Evolutionary conservation across 1,140 invertebrate species (phyloP).

Genomic region (Saccostrea cuccullata): DNA sequence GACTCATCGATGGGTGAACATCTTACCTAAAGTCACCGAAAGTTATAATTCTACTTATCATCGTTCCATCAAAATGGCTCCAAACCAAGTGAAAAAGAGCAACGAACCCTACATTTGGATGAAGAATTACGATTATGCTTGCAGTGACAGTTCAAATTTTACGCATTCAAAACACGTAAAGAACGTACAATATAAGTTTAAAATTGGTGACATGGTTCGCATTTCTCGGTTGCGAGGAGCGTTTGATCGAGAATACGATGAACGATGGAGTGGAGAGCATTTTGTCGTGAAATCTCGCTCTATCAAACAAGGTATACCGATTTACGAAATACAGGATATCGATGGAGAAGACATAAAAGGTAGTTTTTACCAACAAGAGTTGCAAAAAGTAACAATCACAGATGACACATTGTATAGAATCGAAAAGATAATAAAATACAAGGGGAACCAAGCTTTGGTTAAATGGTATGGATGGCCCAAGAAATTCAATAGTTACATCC

Average conservation of each 20-base stretch:
- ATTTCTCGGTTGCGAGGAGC: constrained; percentile 5
- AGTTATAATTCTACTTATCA: constrained; percentile 45
- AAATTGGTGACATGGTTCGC: constrained; percentile 39
- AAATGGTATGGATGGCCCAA: constrained; percentile 47
- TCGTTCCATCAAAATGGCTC: constrained; percentile 44
- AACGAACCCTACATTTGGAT: constrained; percentile 43
- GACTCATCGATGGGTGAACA: constrained; percentile 39
- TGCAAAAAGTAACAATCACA: constrained; percentile 11
- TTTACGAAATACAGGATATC: constrained; percentile 42
- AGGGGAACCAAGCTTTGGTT: constrained; percentile 29
- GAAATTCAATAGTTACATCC: constrained; percentile 45
- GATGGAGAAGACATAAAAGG: constrained; percentile 43
- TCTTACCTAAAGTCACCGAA: constrained; percentile 31
- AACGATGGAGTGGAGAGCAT: constrained; percentile 47
- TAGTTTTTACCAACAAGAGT: constrained; percentile 45
- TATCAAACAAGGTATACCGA: constrained; percentile 42
- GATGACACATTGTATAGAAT: constrained; percentile 35
- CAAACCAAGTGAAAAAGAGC: constrained; percentile 38
- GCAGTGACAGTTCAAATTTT: not conserved
- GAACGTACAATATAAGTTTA: constrained; percentile 24
- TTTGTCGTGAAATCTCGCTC: constrained; percentile 43
- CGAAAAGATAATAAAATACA: constrained; percentile 40
- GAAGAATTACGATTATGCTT: not conserved
- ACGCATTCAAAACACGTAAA: not conserved
- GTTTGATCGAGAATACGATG: constrained; percentile 49